phyloP scores from a whole-genome alignment of 1,140 invertebrate genomes.

The Zelostemma sp. region DNA sequence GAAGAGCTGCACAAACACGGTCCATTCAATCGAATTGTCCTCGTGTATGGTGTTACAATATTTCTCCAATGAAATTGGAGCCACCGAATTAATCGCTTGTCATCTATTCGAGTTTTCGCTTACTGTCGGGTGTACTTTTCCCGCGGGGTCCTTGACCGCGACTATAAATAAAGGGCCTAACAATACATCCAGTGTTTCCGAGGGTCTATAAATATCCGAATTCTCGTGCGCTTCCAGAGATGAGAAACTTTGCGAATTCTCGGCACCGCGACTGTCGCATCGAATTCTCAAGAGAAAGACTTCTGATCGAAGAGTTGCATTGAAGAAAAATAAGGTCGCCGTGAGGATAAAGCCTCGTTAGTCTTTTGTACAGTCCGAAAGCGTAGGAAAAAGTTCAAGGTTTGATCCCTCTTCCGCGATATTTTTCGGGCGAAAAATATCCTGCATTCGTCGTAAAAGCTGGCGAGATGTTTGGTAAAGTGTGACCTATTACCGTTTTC shows the following conservation, averaged over 20 bases:
- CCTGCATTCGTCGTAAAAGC: neutral
- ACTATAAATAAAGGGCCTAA: constrained; percentile 1
- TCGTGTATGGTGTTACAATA: neutral
- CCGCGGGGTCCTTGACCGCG: neutral
- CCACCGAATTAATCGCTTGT: neutral
- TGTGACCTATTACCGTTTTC: neutral
- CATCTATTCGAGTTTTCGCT: neutral
- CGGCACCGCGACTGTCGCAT: neutral
- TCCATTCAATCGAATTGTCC: neutral
- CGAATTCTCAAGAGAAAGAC: constrained; percentile 1
- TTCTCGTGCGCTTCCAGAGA: neutral
- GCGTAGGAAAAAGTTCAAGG: constrained; percentile 4
- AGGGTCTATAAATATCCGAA: neutral
- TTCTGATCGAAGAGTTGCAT: constrained; percentile 1
- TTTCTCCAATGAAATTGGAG: neutral
- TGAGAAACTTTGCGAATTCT: neutral
- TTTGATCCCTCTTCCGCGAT: neutral
- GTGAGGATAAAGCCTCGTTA: neutral
- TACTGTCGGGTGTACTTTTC: neutral
- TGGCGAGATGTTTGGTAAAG: neutral
- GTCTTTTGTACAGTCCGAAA: neutral
- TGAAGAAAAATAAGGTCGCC: constrained; percentile 5
- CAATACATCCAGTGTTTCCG: neutral
- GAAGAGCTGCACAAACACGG: constrained; percentile 5
- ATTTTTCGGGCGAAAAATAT: neutral